These are phyloP conservation scores for Chamaetylas fuelleborni DNA, from an alignment of 2,113 vertebrate species.

Conservation along the genomic window DNA sequence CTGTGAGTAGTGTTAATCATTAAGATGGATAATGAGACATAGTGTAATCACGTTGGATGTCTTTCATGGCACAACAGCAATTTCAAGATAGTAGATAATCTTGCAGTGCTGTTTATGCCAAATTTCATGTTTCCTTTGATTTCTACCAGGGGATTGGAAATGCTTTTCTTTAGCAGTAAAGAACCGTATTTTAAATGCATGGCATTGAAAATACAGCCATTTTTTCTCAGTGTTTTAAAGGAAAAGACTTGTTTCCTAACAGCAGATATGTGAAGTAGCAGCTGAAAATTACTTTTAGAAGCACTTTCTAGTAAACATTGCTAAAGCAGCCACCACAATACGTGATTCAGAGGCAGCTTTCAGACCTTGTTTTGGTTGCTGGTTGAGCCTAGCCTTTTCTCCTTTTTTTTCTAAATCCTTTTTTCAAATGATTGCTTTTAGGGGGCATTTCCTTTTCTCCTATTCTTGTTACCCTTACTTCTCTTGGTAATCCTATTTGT, in stretches of 20 bases:
- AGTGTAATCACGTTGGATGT: background rate
- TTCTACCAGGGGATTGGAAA: background rate
- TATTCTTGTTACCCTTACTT: background rate
- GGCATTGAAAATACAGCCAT: fast-evolving
- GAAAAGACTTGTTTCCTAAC: background rate
- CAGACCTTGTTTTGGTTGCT: background rate
- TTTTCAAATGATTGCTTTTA: background rate
- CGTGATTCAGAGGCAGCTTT: background rate
- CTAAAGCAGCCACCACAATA: background rate
- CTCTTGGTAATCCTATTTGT: background rate
- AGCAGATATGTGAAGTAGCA: background rate
- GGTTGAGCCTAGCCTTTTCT: background rate
- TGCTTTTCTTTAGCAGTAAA: background rate
- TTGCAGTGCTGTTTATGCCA: background rate
- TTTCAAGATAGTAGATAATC: background rate
- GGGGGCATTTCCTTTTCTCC: background rate
- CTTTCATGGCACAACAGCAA: background rate
- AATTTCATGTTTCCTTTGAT: background rate
- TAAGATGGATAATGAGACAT: background rate
- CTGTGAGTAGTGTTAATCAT: background rate
- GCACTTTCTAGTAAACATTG: background rate
- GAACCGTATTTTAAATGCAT: background rate
- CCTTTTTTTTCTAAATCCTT: background rate
- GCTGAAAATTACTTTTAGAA: background rate
- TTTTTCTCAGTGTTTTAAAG: background rate